Base-by-base conservation (phyloP, 1,140 invertebrate genomes). In the Babylonia areolata region DNA sequence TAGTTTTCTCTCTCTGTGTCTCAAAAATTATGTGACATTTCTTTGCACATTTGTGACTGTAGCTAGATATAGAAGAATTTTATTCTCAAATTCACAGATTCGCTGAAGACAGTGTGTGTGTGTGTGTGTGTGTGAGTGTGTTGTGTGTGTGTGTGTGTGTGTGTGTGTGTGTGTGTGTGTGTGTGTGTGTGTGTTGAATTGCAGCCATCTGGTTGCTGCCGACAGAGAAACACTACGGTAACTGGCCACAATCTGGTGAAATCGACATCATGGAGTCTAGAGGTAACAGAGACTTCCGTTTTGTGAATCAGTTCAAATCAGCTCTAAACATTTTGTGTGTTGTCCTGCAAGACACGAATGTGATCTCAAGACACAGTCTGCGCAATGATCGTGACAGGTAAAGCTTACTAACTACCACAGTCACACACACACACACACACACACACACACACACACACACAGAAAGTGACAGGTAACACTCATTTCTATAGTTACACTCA, bases 211-310 rank as follows among this genome's bases (percentile, higher is more conserved):
- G 93, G 93, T 89, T 94, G 91, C 87, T 94, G 88, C 92, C 93
- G n/a, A 86, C 81, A 1, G 77, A 90, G 39, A 84, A 86, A 39
- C 86, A 84, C 28, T 94, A 93, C 81, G 93, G 93, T 11, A 88
- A 84, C 12, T 94, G 94, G 94, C 93, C 93, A 51, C 31, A 86
- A 37, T 91, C 91, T 86, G 94, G 94, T 37, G 94, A 94, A 88
- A 94, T 94, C 31, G 94, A 94, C 88, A 92, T 94, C 33, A 91
- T 91, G 87, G 94, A 94, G 86, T 90, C 88, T 64, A 90, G 89
- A 89, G 93, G 92, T 91, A 12, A n/a, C n/a, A n/a, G n/a, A n/a
- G n/a, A n/a, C n/a, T n/a, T n/a, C n/a, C n/a, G n/a, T n/a, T n/a
- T 51, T 12, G 9, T 51, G 46, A 12, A 51, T 17, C 17, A 51